These are phyloP conservation scores for Rhyacichthys aspro DNA, from an alignment of 2,797 vertebrate genomes.

Conservation along the genomic window DNA sequence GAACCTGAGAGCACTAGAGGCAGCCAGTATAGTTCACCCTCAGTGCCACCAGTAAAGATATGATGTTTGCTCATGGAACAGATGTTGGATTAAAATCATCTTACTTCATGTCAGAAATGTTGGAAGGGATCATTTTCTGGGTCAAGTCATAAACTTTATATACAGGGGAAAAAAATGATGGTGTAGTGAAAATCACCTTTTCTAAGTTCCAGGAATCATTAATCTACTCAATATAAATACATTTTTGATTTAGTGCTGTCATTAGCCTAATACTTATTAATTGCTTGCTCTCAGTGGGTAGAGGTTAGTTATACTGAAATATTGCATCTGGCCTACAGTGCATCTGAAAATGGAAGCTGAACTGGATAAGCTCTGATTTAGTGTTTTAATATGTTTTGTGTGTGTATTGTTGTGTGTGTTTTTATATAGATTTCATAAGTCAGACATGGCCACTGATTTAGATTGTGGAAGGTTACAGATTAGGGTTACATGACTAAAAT, in stretches of 20 bases:
- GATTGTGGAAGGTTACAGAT: too few relatives aligned
- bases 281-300: background rate
- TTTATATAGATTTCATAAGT: too few relatives aligned
- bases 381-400: too few relatives aligned
- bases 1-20: constrained; percentile 37
- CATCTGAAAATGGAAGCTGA: constrained; percentile 14
- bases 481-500: too few relatives aligned
- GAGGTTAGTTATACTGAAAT: too few relatives aligned
- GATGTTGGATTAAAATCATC: constrained; percentile 33
- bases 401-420: too few relatives aligned
- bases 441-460: too few relatives aligned
- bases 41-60: constrained; percentile 40
- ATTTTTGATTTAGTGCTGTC: background rate
- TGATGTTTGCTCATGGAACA: constrained; percentile 38
- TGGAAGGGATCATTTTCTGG: constrained; percentile 2
- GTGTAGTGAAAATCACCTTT: constrained; percentile 16
- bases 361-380: constrained; percentile 6
- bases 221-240: background rate
- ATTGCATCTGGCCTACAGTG: too few relatives aligned
- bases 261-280: background rate
- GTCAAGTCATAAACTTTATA: background rate
- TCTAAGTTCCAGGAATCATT: constrained; percentile 11
- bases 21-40: constrained; percentile 24
- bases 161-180: background rate
- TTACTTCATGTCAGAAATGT: constrained; percentile 23